phyloP scores from a whole-genome alignment of 2,888 invertebrate genomes.

The Anticlea derivata region DNA sequence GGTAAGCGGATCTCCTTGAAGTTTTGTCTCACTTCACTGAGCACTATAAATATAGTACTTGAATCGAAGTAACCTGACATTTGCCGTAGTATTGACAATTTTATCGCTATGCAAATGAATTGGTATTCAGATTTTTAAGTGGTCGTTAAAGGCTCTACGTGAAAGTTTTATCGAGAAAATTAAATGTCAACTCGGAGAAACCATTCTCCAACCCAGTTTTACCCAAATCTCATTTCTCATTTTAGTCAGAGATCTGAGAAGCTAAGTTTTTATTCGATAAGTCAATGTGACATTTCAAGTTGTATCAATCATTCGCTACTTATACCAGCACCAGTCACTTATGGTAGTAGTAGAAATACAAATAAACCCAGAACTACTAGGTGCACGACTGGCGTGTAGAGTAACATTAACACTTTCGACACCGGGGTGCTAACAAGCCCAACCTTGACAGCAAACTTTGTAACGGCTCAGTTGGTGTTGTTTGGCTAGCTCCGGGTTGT shows the following conservation, averaged over 20 bases:
- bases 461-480: conserved; percentile 22
- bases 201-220: background rate
- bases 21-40: conserved; percentile 39
- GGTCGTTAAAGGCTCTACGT: conserved; percentile 3
- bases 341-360: background rate
- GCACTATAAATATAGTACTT: conserved; percentile 24
- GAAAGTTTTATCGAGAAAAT: conserved; percentile 12
- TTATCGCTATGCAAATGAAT: conserved; percentile 6
- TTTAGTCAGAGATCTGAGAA: background rate
- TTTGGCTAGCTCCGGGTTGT: conserved; percentile 4
- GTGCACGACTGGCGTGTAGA: conserved; percentile 10
- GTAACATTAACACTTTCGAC: conserved; percentile 24
- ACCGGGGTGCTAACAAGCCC: conserved; percentile 25
- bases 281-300: background rate
- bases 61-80: conserved; percentile 19
- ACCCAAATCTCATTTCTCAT: background rate
- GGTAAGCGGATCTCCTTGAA: conserved; percentile 54
- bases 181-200: conserved; percentile 4
- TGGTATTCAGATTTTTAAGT: conserved; percentile 3
- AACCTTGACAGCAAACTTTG: conserved; percentile 33
- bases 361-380: conserved; percentile 10
- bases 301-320: background rate
- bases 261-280: no score
- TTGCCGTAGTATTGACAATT: conserved; percentile 4
- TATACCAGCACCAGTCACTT: background rate